These are phyloP conservation scores for Ommatoiulus sabulosus DNA, from an alignment of 2,888 invertebrate species.

Conservation along the genomic window DNA sequence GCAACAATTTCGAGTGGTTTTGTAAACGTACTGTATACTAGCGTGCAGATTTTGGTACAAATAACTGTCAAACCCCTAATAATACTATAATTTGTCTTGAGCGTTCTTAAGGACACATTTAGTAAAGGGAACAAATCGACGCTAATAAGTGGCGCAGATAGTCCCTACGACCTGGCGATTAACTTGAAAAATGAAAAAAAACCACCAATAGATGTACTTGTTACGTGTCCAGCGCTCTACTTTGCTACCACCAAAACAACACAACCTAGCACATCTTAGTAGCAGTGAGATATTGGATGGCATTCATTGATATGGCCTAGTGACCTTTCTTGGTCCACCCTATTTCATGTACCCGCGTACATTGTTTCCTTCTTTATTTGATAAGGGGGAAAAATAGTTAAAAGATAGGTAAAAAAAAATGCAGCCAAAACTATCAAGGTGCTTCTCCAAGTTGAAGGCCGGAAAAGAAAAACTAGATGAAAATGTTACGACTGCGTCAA, in stretches of 20 bases:
- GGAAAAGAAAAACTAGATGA: background rate
- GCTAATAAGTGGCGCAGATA: too few species aligned
- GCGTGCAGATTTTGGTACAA: too few species aligned
- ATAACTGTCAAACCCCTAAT: too few species aligned
- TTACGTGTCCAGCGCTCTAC: background rate
- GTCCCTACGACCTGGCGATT: too few species aligned
- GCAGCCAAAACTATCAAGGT: background rate
- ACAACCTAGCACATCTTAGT: background rate
- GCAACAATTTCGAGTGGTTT: too few species aligned
- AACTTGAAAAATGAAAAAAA: background rate
- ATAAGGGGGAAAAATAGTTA: background rate
- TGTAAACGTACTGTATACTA: too few species aligned
- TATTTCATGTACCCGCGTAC: background rate
- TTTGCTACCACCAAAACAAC: background rate
- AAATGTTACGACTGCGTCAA: background rate
- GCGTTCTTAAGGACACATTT: too few species aligned
- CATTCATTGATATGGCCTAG: background rate
- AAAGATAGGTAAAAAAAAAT: background rate
- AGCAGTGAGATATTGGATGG: conserved; percentile 17
- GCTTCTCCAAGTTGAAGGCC: background rate
- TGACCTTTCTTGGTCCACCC: background rate
- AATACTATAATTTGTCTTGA: too few species aligned
- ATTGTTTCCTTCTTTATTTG: background rate
- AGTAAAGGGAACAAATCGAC: too few species aligned
- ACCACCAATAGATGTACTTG: background rate